Base-by-base conservation (phyloP, 2,113 vertebrate species). In the Oncorhynchus clarkii region DNA sequence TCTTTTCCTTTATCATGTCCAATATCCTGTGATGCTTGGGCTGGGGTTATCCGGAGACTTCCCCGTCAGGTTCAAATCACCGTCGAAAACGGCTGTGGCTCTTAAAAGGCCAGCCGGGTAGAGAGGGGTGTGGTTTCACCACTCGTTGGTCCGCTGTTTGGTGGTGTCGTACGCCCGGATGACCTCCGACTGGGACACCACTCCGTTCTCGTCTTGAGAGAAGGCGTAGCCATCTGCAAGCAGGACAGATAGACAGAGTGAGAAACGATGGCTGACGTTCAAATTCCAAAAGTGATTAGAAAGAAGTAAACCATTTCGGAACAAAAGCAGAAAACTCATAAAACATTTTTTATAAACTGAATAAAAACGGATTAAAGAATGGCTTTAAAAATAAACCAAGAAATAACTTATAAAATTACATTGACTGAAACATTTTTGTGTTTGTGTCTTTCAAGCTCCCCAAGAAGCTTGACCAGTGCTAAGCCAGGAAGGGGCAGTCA, bases 171-270 rank as follows among this genome's bases (percentile, higher is more conserved):
- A 99, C 1, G 96, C 98, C 91, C 98, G 84, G 90, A 99, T 96
- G 75, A 99, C 97, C 90, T 99, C 97, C 5, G 97, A 99, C 91
- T 99, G 98, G 3, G 98, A 99, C 83, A 99, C 96, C 9, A 98
- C 97, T 73, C 98, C 98, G 26, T 99, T 98, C 93, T 99, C 98
- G 62, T 99, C 98, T 93, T 99, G 98, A 78, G 98, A 99, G 91
- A 99, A 99, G 68, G 98, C 98, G 0, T 99, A 99, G 69, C 98
- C 98, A 24, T 99, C 98, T 99, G 92, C 12, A 11, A 86, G 24
- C 26, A 79, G 59, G 13, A 18, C 18, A 18, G 83, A 22, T 73
- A 79, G 83, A 73, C 0, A 16, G 9, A 81, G 16, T 54, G 3
- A 18, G 13, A 26, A 75, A 68, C 34, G 13, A 69, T 49, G 48